Conservation (phyloP, 92 coral and sea anemone species). For the Porites divaricata region DNA sequence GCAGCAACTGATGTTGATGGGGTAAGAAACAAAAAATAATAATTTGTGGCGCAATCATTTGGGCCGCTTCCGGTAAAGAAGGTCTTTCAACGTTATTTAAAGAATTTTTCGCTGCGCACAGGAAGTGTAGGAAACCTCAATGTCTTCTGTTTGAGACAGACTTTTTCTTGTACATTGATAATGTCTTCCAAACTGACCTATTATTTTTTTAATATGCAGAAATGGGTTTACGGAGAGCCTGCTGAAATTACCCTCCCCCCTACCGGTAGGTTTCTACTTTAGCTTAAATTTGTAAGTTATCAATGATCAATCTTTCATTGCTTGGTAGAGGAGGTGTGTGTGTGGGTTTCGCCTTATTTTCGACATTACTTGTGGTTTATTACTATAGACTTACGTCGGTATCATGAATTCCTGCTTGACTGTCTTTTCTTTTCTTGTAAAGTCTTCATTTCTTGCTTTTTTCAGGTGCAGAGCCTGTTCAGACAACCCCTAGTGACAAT, state of each 20-base stretch:
- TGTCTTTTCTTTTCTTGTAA: background rate
- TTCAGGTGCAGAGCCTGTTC: constrained; percentile 5
- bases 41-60: background rate
- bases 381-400: background rate
- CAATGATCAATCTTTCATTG: background rate
- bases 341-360: too few species aligned
- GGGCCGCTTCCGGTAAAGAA: background rate
- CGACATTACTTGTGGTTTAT: too few species aligned
- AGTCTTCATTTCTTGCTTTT: background rate
- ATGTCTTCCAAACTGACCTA: too few species aligned
- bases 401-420: background rate
- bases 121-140: too few species aligned
- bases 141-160: too few species aligned
- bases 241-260: constrained; percentile 48
- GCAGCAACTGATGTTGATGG: constrained; percentile 66
- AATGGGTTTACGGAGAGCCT: constrained; percentile 60
- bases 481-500: background rate
- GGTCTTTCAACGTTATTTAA: too few species aligned
- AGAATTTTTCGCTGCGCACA: too few species aligned
- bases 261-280: constrained; percentile 55
- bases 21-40: constrained; percentile 34
- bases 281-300: background rate
- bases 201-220: constrained; percentile 28
- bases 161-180: too few species aligned
- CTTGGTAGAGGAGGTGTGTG: too few species aligned